phyloP scores from a whole-genome alignment of 2,797 vertebrate species.

The Hybognathus amarus region DNA sequence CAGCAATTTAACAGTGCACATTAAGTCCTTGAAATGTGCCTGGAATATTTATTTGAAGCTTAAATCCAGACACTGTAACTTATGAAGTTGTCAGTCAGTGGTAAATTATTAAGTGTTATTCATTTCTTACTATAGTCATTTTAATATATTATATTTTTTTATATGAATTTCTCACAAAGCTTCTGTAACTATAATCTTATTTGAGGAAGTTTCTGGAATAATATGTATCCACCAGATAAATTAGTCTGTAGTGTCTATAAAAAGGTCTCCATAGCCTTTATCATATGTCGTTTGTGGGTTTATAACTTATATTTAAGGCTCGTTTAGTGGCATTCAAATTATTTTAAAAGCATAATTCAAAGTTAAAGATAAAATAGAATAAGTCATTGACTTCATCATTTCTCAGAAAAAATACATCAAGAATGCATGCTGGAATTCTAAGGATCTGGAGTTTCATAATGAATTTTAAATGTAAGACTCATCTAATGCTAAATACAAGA shows the following conservation, averaged over 20 bases:
- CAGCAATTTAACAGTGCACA: too few relatives aligned
- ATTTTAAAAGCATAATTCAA: background rate
- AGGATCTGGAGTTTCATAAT: background rate
- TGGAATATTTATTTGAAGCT: background rate
- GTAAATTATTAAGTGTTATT: background rate
- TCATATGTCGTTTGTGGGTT: background rate
- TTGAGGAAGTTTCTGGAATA: background rate
- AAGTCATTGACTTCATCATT: background rate
- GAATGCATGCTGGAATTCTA: conserved; percentile 11
- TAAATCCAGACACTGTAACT: background rate
- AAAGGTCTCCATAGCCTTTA: background rate
- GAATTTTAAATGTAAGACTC: background rate
- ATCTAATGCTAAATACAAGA: background rate
- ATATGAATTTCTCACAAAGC: background rate
- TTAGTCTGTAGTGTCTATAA: conserved; percentile 1
- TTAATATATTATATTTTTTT: background rate
- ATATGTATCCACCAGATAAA: conserved; percentile 3
- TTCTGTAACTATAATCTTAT: background rate
- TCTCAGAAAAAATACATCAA: conserved; percentile 3
- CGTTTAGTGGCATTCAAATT: background rate
- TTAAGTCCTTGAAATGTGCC: background rate
- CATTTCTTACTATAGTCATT: background rate
- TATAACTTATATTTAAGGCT: background rate
- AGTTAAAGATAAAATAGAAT: conserved; percentile 20
- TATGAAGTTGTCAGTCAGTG: background rate